phyloP scores from a whole-genome alignment of 2,888 invertebrate genomes.

The Lochmaea capreae region DNA sequence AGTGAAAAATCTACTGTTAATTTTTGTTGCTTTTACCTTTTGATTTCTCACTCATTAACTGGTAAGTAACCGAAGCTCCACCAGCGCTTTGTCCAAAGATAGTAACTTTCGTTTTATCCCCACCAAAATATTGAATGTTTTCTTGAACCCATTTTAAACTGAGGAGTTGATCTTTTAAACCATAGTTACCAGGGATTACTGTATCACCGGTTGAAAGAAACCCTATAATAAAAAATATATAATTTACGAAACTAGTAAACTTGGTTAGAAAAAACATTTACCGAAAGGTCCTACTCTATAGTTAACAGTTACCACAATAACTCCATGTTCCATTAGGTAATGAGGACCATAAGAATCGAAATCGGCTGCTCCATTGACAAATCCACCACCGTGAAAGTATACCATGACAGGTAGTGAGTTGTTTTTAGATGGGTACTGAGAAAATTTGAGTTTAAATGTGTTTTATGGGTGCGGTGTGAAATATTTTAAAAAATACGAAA shows the following conservation, averaged over 20 bases:
- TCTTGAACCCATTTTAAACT: constrained; percentile 47
- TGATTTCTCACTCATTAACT: constrained; percentile 44
- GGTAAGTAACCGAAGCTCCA: constrained; percentile 44
- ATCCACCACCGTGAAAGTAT: constrained; percentile 60
- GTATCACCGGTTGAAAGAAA: constrained; percentile 48
- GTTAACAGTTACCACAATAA: constrained; percentile 57
- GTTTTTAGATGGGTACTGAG: constrained; percentile 28
- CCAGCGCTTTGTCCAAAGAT: constrained; percentile 51
- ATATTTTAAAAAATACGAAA: too few relatives aligned
- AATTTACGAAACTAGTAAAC: not conserved
- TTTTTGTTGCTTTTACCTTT: constrained; percentile 32
- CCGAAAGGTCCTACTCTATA: constrained; percentile 52
- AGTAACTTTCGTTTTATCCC: constrained; percentile 48
- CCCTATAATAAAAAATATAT: constrained; percentile 38
- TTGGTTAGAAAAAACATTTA: constrained; percentile 11
- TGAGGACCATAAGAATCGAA: constrained; percentile 62
- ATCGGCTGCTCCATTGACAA: constrained; percentile 55
- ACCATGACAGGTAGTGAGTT: constrained; percentile 57
- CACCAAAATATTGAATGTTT: constrained; percentile 49
- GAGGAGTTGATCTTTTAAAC: constrained; percentile 49
- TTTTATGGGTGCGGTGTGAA: too few relatives aligned
- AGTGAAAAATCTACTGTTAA: not conserved
- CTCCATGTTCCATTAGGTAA: constrained; percentile 54
- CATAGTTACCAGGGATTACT: constrained; percentile 48
- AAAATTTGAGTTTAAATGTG: not conserved